Evolutionary conservation across 2,113 vertebrate species (phyloP).

Genomic region (Oreochromis aureus): DNA sequence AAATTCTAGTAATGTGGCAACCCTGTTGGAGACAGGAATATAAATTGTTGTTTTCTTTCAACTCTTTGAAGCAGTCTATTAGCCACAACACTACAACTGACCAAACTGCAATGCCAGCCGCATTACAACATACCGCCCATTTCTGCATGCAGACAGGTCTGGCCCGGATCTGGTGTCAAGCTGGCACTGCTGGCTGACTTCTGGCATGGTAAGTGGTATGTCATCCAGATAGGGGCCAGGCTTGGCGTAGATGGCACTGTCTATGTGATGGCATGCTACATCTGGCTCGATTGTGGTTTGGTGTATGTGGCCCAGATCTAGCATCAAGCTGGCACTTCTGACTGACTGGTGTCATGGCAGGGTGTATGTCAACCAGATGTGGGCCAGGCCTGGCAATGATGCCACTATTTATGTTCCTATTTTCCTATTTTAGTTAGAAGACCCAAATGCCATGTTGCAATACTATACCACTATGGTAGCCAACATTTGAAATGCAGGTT

Average conservation of each 20-base stretch:
- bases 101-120: not conserved
- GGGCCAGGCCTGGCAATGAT: not conserved
- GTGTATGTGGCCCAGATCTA: not conserved
- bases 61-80: not conserved
- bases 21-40: not conserved
- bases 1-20: not conserved
- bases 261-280: too few relatives aligned
- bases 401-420: not conserved
- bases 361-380: not conserved
- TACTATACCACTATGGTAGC: not conserved
- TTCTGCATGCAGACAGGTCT: not conserved
- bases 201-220: not conserved
- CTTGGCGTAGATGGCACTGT: too few relatives aligned
- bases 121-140: too few relatives aligned
- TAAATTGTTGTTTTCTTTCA: not conserved
- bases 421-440: not conserved
- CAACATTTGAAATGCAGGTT: not conserved
- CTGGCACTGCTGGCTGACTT: not conserved
- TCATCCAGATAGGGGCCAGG: not conserved
- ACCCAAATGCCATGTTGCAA: not conserved
- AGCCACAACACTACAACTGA: not conserved
- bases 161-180: not conserved
- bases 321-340: not conserved
- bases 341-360: not conserved
- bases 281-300: too few relatives aligned